Conservation (phyloP, 2,797 vertebrate genomes). For the Momotus momota region DNA sequence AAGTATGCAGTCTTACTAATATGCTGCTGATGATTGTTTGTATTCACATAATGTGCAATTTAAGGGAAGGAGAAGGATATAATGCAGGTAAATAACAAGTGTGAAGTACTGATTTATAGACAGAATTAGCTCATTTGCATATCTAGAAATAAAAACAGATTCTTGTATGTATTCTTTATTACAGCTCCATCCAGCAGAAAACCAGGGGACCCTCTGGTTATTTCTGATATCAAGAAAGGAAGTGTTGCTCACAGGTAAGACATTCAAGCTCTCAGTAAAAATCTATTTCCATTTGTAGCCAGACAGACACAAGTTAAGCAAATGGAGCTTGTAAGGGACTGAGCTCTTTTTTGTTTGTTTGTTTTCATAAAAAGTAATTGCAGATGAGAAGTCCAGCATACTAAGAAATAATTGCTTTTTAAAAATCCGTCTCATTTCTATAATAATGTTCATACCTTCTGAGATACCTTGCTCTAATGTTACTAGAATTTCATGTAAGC, state of each 20-base stretch:
- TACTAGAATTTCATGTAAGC: neutral
- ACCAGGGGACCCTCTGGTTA: slow-evolving; percentile 94
- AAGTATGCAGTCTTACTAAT: neutral
- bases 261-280: neutral
- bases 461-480: neutral
- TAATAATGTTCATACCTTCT: neutral
- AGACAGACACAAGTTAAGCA: neutral
- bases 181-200: slow-evolving; percentile 96
- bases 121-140: neutral
- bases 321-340: neutral
- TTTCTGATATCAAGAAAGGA: slow-evolving; percentile 99
- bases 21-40: neutral
- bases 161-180: slow-evolving; percentile 45
- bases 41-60: neutral
- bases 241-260: slow-evolving; percentile 97
- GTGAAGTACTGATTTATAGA: neutral
- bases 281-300: neutral
- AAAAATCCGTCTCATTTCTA: neutral
- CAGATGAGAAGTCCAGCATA: neutral
- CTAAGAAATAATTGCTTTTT: neutral
- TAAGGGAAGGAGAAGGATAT: neutral
- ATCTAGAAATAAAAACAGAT: neutral
- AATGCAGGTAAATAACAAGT: neutral
- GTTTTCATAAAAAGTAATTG: neutral
- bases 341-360: fast-evolving